Percentiles rank a stretch among this genome's conserved stretches.
Conservation (phyloP, 2,797 vertebrate species). For the Xerus rutilus region DNA sequence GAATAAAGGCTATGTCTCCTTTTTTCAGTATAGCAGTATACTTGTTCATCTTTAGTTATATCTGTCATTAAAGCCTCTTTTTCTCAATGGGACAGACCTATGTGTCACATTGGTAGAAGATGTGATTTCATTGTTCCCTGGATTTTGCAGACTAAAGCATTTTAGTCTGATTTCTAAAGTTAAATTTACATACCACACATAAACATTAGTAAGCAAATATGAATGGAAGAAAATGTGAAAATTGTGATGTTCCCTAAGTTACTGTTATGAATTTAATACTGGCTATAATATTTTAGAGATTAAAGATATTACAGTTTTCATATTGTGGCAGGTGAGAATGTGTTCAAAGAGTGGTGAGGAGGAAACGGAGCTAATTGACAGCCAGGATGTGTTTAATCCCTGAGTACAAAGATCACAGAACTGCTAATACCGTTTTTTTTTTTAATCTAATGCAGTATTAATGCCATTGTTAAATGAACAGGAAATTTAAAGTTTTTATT, state of each 20-base stretch:
- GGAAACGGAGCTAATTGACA: neutral
- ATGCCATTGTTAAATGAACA: neutral
- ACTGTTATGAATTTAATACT: neutral
- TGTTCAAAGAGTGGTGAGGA: neutral
- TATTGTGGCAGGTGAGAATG: neutral
- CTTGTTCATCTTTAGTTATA: neutral
- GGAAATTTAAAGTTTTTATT: constrained; percentile 23
- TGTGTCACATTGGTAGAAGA: neutral
- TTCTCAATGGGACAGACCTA: neutral
- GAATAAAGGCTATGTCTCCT: neutral
- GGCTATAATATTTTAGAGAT: neutral
- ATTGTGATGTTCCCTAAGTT: neutral
- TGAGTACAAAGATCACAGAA: neutral
- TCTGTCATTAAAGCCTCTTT: neutral
- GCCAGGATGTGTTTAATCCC: neutral
- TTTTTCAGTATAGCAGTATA: neutral
- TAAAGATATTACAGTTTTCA: neutral
- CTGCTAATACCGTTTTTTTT: neutral
- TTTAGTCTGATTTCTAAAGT: constrained; percentile 20
- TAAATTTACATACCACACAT: neutral
- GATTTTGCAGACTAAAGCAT: constrained; percentile 8
- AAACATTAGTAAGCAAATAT: neutral
- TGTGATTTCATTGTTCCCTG: neutral
- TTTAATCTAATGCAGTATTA: neutral
- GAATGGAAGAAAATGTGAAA: neutral